Conservation (phyloP, 2,888 invertebrate species). For the Agrotis segetum region DNA sequence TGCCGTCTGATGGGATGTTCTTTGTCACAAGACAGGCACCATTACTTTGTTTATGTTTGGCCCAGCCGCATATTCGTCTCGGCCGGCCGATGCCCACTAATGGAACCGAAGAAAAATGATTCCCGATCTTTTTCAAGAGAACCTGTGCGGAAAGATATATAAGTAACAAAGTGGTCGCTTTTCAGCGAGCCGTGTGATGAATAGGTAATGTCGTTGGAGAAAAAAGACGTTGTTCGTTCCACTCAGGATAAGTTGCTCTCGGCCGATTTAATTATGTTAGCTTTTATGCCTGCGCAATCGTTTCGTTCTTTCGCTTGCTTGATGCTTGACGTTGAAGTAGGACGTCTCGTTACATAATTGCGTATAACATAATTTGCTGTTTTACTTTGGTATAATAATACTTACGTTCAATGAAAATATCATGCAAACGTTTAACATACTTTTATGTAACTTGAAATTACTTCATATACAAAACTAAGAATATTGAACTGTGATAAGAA, state of each 20-base stretch:
- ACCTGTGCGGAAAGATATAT: slow-evolving; percentile 70
- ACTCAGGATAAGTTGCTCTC: slow-evolving; percentile 70
- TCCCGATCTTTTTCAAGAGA: slow-evolving; percentile 75
- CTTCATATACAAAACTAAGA: not conserved
- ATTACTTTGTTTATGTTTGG: slow-evolving; percentile 86
- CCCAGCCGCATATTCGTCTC: slow-evolving; percentile 78
- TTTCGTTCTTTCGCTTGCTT: slow-evolving; percentile 41
- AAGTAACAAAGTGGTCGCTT: slow-evolving; percentile 80
- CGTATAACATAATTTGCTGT: not conserved
- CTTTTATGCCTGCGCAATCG: slow-evolving; percentile 71
- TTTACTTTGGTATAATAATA: not conserved
- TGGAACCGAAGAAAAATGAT: slow-evolving; percentile 83
- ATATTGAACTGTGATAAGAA: not conserved
- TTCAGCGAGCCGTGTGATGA: slow-evolving; percentile 80
- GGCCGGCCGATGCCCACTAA: slow-evolving; percentile 80
- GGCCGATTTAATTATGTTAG: slow-evolving; percentile 76
- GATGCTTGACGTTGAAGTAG: slow-evolving; percentile 19
- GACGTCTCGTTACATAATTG: not conserved
- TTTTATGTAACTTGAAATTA: not conserved
- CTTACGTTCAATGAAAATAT: no score
- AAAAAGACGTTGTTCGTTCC: slow-evolving; percentile 73
- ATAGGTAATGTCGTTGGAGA: slow-evolving; percentile 79
- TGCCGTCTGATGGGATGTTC: slow-evolving; percentile 78
- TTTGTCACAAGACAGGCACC: slow-evolving; percentile 81
- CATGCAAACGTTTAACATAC: no score